A percentile compares a stretch with the other conserved stretches of the same genome.
Conservation (phyloP, 2,797 vertebrate genomes). For the Gephyroberyx darwinii region DNA sequence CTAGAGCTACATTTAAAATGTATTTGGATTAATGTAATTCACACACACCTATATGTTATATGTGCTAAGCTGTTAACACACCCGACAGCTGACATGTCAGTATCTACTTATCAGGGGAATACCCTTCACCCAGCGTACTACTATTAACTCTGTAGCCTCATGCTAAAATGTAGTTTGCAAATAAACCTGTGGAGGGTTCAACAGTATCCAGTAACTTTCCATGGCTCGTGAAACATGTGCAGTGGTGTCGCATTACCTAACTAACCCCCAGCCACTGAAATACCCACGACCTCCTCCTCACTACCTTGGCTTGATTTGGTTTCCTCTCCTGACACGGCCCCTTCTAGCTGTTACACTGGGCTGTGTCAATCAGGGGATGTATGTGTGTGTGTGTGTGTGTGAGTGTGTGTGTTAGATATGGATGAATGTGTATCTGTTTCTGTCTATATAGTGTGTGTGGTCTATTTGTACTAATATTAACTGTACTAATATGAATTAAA, state of each 20-base stretch:
- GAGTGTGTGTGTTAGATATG: neutral
- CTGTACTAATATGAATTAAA: conserved; percentile 13
- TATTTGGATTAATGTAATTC: neutral
- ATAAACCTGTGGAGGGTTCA: conserved; percentile 20
- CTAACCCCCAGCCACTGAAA: conserved; percentile 45
- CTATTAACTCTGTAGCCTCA: neutral
- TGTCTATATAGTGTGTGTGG: neutral
- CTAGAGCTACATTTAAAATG: neutral
- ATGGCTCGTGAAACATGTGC: conserved; percentile 7
- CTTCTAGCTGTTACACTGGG: too few relatives aligned
- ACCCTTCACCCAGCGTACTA: neutral
- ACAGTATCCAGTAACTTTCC: conserved; percentile 34
- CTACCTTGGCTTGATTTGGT: too few relatives aligned
- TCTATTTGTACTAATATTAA: conserved; percentile 4
- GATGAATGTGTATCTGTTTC: neutral
- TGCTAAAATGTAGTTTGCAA: conserved; percentile 11
- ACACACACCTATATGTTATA: neutral
- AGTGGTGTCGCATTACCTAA: conserved; percentile 46
- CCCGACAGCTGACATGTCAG: neutral
- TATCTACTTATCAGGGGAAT: neutral
- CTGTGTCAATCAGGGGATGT: neutral
- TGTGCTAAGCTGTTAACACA: neutral
- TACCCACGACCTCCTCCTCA: conserved; percentile 48
- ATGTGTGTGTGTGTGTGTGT: neutral
- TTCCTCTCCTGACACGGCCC: too few relatives aligned